phyloP scores from a whole-genome alignment of 2,888 invertebrate genomes.

The Marasmarcha lunaedactyla region DNA sequence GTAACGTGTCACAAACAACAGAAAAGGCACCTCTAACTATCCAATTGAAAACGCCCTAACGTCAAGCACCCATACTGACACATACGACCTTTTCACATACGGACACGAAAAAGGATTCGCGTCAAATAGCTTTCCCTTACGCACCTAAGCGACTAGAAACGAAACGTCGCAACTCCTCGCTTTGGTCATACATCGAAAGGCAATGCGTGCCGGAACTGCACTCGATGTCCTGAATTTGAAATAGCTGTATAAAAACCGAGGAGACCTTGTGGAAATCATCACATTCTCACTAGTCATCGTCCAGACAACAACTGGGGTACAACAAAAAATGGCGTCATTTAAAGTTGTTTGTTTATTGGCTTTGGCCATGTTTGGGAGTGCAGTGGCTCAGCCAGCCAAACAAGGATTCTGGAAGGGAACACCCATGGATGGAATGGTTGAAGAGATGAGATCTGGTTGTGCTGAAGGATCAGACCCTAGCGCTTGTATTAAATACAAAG shows the following conservation, averaged over 20 bases:
- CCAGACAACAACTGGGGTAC: slow-evolving; percentile 46
- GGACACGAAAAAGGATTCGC: slow-evolving; percentile 41
- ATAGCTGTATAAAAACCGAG: slow-evolving; percentile 68
- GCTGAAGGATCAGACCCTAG: slow-evolving; percentile 80
- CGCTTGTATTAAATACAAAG: slow-evolving; percentile 86
- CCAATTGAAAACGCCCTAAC: slow-evolving; percentile 35
- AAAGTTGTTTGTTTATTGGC: slow-evolving; percentile 61
- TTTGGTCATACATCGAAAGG: slow-evolving; percentile 43
- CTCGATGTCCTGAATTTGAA: slow-evolving; percentile 62
- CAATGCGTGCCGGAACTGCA: slow-evolving; percentile 61
- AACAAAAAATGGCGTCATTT: slow-evolving; percentile 45
- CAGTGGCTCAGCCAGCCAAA: slow-evolving; percentile 73
- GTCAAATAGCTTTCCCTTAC: slow-evolving; percentile 69
- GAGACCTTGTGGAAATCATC: slow-evolving; percentile 61
- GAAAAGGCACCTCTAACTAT: slow-evolving; percentile 45
- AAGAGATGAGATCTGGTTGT: slow-evolving; percentile 82
- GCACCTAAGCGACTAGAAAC: slow-evolving; percentile 30
- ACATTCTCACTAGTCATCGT: slow-evolving; percentile 53
- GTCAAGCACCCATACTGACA: slow-evolving; percentile 24
- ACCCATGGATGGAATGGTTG: slow-evolving; percentile 78
- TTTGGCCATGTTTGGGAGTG: slow-evolving; percentile 68
- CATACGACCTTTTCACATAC: slow-evolving; percentile 41
- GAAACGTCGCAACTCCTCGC: slow-evolving; percentile 47
- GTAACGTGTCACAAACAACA: slow-evolving; percentile 67
- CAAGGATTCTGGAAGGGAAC: slow-evolving; percentile 78